phyloP scores from a whole-genome alignment of 1,140 invertebrate species.

The Bombus sibiricus region DNA sequence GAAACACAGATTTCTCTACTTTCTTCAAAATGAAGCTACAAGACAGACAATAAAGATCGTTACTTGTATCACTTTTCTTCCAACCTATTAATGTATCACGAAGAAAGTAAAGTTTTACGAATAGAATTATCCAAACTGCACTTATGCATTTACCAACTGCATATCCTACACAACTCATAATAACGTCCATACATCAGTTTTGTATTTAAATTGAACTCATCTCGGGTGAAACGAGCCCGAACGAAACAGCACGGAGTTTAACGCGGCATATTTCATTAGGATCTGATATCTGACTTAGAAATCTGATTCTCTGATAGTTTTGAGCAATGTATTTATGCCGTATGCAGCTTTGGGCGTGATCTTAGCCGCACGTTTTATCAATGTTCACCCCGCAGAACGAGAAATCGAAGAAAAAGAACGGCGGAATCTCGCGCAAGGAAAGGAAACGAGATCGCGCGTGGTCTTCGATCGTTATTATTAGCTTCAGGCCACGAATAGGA shows the following conservation, averaged over 20 bases:
- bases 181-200: not conserved
- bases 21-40: too few relatives aligned
- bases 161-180: not conserved
- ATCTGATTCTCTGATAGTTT: constrained; percentile 29
- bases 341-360: constrained; percentile 2
- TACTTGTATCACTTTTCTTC: too few relatives aligned
- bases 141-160: not conserved
- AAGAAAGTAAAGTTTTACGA: too few relatives aligned
- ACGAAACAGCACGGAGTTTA: not conserved
- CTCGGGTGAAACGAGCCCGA: constrained; percentile 10
- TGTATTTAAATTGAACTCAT: not conserved
- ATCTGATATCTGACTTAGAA: constrained; percentile 13
- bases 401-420: not conserved
- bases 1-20: too few relatives aligned
- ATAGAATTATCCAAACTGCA: too few relatives aligned
- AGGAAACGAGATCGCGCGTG: constrained; percentile 23
- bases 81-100: too few relatives aligned
- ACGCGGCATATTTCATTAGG: constrained; percentile 1
- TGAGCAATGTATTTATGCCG: not conserved
- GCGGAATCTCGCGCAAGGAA: constrained; percentile 2
- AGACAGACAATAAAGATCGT: too few relatives aligned
- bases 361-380: constrained; percentile 5
- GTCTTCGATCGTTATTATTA: constrained; percentile 43
- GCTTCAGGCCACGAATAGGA: constrained; percentile 13
- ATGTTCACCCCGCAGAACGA: not conserved